These are phyloP conservation scores for Cancer borealis DNA, from an alignment of 2,888 invertebrate genomes.

Conservation along the genomic window DNA sequence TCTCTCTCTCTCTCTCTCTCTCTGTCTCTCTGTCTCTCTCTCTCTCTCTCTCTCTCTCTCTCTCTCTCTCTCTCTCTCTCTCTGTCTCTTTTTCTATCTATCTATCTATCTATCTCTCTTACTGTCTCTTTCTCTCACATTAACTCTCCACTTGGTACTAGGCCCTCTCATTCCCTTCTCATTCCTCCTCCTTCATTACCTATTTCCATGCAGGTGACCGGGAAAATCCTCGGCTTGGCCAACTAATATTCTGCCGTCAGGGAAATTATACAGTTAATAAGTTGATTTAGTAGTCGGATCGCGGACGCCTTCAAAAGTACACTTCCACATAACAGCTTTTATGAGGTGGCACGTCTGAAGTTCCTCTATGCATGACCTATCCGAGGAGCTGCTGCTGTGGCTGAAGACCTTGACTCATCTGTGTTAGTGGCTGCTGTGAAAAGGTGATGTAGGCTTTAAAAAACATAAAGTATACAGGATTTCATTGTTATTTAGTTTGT, in stretches of 20 bases:
- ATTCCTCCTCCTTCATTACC: neutral
- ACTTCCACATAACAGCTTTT: neutral
- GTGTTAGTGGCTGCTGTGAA: too few species aligned
- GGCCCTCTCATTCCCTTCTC: neutral
- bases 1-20: conserved; percentile 40
- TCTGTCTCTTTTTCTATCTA: conserved; percentile 8
- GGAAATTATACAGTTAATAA: conserved; percentile 30
- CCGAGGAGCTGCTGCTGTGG: too few species aligned
- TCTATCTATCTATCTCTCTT: too few species aligned
- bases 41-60: conserved; percentile 49
- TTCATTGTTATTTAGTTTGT: too few species aligned
- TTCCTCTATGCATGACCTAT: neutral
- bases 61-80: neutral
- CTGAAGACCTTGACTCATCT: too few species aligned
- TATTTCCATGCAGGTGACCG: neutral
- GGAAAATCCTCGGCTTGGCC: conserved; percentile 8
- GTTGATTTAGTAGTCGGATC: conserved; percentile 18
- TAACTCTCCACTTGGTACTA: neutral
- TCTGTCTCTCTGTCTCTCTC: neutral
- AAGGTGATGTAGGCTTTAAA: too few species aligned
- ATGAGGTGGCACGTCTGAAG: neutral
- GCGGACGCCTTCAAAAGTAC: neutral
- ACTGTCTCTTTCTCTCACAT: neutral
- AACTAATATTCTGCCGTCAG: conserved; percentile 11
- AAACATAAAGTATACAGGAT: too few species aligned